These are phyloP conservation scores for Rhinichthys klamathensis DNA, from an alignment of 2,113 vertebrate genomes.

Conservation along the genomic window DNA sequence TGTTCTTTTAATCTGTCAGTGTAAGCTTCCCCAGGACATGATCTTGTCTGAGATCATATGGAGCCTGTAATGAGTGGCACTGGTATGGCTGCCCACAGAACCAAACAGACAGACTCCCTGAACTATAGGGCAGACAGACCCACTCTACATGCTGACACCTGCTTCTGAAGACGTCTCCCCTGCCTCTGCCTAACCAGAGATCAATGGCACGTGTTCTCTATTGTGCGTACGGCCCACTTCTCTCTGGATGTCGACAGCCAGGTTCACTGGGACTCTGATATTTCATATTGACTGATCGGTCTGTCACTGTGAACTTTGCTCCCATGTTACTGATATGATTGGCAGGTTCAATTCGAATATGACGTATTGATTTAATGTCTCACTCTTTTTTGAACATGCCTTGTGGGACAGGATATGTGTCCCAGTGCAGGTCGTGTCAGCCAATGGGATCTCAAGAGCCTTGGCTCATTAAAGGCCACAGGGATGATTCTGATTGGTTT, in stretches of 20 bases:
- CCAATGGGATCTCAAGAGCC: not conserved
- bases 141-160: not conserved
- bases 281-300: constrained; percentile 25
- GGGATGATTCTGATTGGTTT: not conserved
- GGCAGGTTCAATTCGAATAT: constrained; percentile 28
- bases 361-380: constrained; percentile 34
- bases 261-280: not conserved
- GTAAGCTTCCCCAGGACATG: not conserved
- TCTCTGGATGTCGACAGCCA: not conserved
- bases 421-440: not conserved
- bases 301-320: constrained; percentile 29
- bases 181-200: not conserved
- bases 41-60: not conserved
- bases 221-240: not conserved
- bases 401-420: constrained; percentile 9
- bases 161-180: not conserved
- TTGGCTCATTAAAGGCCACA: not conserved
- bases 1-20: not conserved
- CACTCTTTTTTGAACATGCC: not conserved
- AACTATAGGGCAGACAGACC: not conserved
- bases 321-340: constrained; percentile 31
- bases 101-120: not conserved
- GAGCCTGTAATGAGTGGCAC: not conserved
- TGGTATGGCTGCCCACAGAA: not conserved
- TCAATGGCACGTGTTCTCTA: constrained; percentile 7